phyloP scores from a whole-genome alignment of 2,113 vertebrate species.

The Alethe diademata region DNA sequence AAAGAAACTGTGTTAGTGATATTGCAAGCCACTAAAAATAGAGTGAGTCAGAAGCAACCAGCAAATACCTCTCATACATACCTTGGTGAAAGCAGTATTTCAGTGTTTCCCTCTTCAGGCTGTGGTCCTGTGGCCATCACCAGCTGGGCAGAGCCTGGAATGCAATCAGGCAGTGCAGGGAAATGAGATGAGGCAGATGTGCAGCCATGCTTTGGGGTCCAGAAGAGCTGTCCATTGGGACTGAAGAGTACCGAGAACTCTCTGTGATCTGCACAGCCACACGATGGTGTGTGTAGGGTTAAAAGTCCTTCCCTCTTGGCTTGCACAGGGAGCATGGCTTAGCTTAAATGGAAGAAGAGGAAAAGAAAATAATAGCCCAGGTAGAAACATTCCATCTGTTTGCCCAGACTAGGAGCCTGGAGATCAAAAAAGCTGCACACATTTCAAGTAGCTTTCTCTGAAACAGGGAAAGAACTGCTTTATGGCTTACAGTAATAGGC shows the following conservation, averaged over 20 bases:
- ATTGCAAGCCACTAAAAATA: not conserved
- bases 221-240: not conserved
- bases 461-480: not conserved
- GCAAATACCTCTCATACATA: rapidly evolving
- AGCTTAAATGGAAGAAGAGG: not conserved
- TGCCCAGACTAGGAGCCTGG: not conserved
- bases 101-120: not conserved
- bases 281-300: rapidly evolving
- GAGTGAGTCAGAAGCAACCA: not conserved
- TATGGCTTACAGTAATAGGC: not conserved
- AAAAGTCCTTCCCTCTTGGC: not conserved
- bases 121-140: not conserved
- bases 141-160: not conserved
- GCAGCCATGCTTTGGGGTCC: not conserved
- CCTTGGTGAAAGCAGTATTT: not conserved
- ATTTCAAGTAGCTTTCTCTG: not conserved
- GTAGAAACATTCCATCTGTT: not conserved
- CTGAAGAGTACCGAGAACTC: not conserved
- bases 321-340: not conserved
- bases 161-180: not conserved
- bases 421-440: not conserved
- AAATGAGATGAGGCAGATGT: rapidly evolving
- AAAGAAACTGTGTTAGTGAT: not conserved
- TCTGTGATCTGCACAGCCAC: not conserved
- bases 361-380: not conserved